Evolutionary conservation across 37 sponge, comb jelly and placozoan genomes (phyloP), one percentile per base, ranked within the genome.

Genomic region (Hexactinellida sp.): DNA sequence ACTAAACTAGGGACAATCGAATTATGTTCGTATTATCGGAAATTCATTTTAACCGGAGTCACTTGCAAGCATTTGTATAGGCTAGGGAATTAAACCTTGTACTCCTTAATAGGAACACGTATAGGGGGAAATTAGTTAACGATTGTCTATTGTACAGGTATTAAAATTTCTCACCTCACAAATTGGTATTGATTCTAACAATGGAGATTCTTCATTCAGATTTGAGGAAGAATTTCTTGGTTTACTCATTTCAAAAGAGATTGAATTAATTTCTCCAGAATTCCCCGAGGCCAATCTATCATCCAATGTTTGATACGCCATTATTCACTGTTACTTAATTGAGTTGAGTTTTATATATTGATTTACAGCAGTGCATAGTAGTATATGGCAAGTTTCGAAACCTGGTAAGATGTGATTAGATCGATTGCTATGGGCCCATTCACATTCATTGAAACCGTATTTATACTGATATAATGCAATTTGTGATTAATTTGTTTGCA

Each of bases 261-360:
- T 1, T 25, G 76, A 63, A 10, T 63, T 23, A 23, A 63, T 3
- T 63, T n/a, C 13, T 28, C 76, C 76, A 32, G 76, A 63, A 21
- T 63, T 23, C 25, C 76, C 76, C 1, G 76, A 63, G 13, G 25
- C 13, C 3, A 21, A 63, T 63, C 34, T 63, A 3, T 63, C 76
- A 63, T 63, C 76, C 76, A 63, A 63, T 63, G 76, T 63, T n/a
- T 63, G 19, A 63, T 63, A 63, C 5, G 76, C 76, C 76, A 63
- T 63, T 16, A 47, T 19, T 47, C n/a, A 47, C 52, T 19, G 16
- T 16, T 19, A 47, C 52, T n/a, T 47, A 47, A 47, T 47, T 47
- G 16, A 47, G 16, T 47, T 19, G 13, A 47, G 52, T 19, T 47
- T 47, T 47, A 19, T 47, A 16, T n/a, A n/a, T n/a, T 16, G 52